phyloP scores from a whole-genome alignment of 2,888 invertebrate species.

The Invenusta paracnida region DNA sequence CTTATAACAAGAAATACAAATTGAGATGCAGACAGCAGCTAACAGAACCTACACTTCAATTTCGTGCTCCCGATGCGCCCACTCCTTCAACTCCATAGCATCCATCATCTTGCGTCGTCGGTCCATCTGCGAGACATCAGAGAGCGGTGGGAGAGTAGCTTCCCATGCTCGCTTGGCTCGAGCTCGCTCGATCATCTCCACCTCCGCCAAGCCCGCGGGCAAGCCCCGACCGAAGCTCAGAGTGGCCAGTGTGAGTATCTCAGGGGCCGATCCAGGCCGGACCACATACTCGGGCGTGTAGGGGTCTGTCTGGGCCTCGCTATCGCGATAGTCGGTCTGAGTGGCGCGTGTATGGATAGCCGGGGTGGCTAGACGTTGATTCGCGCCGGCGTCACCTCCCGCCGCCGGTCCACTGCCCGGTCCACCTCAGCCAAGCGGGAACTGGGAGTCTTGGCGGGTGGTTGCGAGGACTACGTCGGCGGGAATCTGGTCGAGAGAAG shows the following conservation, averaged over 20 bases:
- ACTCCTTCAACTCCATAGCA: conserved; percentile 76
- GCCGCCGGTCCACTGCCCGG: background rate
- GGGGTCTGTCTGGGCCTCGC: conserved; percentile 72
- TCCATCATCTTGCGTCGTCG: conserved; percentile 69
- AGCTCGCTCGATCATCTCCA: conserved; percentile 69
- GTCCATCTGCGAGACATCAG: conserved; percentile 64
- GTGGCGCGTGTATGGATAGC: conserved; percentile 62
- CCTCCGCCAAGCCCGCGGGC: conserved; percentile 66
- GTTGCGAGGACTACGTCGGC: conserved; percentile 58
- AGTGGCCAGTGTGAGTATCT: conserved; percentile 68
- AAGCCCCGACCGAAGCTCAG: conserved; percentile 65
- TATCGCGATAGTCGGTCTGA: conserved; percentile 72
- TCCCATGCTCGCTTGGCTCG: conserved; percentile 69
- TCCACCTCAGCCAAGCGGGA: conserved; percentile 28
- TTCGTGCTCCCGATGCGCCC: conserved; percentile 75
- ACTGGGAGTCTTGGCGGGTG: conserved; percentile 50
- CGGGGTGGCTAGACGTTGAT: background rate
- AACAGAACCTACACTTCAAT: conserved; percentile 56
- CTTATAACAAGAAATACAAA: background rate
- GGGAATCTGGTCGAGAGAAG: no score
- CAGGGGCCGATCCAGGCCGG: conserved; percentile 64
- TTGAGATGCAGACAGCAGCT: background rate
- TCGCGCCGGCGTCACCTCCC: background rate
- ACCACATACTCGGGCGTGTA: conserved; percentile 70
- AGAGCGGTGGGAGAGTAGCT: conserved; percentile 64